phyloP scores from a whole-genome alignment of 2,797 vertebrate genomes.

The Clarias laeviceps region DNA sequence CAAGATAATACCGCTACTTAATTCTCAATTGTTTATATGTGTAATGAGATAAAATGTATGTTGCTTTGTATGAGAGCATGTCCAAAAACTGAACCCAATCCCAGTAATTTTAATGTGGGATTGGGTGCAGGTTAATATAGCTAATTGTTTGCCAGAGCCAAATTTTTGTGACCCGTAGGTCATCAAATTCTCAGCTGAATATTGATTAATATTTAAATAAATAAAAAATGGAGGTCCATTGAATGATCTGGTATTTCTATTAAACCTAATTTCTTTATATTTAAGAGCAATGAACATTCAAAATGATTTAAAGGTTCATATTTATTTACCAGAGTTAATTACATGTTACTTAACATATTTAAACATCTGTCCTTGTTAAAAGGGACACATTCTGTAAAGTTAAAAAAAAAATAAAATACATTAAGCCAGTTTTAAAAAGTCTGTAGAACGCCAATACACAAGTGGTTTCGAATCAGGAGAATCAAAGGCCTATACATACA shows the following conservation, averaged over 20 bases:
- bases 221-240: not conserved
- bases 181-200: too few relatives aligned
- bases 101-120: too few relatives aligned
- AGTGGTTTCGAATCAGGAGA: slow-evolving; percentile 78
- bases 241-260: not conserved
- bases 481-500: slow-evolving; percentile 68
- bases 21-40: too few relatives aligned
- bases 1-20: not conserved
- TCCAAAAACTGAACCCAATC: too few relatives aligned
- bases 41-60: too few relatives aligned
- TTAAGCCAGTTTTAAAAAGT: slow-evolving; percentile 81
- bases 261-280: not conserved
- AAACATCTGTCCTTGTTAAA: slow-evolving; percentile 78
- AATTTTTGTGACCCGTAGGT: not conserved
- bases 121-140: too few relatives aligned
- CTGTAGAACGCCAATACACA: slow-evolving; percentile 74
- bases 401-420: slow-evolving; percentile 77
- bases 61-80: too few relatives aligned
- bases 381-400: slow-evolving; percentile 76
- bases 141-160: not conserved
- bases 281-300: not conserved
- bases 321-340: slow-evolving; percentile 85
- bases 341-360: slow-evolving; percentile 85
- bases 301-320: slow-evolving; percentile 62
- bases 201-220: not conserved